Evolutionary conservation across 1,140 invertebrate species (phyloP).

Genomic region (Tenebrio molitor): DNA sequence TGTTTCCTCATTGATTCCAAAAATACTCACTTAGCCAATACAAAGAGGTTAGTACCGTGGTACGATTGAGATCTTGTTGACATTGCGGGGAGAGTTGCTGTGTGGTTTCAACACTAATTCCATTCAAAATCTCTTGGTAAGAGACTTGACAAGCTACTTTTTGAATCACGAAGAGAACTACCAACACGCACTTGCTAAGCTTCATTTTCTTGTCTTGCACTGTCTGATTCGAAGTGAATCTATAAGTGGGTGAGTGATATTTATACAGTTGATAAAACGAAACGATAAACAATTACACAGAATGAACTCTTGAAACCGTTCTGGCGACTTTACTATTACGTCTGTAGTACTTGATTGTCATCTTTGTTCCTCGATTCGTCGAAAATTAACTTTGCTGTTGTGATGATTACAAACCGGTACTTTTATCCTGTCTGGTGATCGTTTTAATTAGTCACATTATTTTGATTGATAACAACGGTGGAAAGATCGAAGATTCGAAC

Average conservation of each 20-base stretch:
- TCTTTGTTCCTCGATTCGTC: not conserved
- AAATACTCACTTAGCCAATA: slow-evolving; percentile 13
- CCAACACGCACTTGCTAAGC: not conserved
- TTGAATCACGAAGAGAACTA: not conserved
- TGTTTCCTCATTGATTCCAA: not conserved
- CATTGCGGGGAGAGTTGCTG: not conserved
- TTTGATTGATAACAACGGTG: no score
- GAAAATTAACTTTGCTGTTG: no score
- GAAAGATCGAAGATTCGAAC: no score
- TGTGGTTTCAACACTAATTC: not conserved
- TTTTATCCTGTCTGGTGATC: no score
- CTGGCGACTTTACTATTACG: not conserved
- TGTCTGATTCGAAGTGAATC: not conserved
- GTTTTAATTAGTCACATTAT: no score
- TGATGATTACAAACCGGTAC: no score
- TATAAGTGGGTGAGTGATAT: not conserved
- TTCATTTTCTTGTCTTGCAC: slow-evolving; percentile 10
- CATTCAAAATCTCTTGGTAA: not conserved
- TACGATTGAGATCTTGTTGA: not conserved
- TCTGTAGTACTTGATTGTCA: not conserved
- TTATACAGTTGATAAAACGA: slow-evolving; percentile 7
- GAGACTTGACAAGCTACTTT: no score
- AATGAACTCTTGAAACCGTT: slow-evolving; percentile 15
- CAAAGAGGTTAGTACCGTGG: not conserved
- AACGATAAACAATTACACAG: not conserved